phyloP scores from a whole-genome alignment of 2,888 invertebrate species.

The Dysmachus trigonus region DNA sequence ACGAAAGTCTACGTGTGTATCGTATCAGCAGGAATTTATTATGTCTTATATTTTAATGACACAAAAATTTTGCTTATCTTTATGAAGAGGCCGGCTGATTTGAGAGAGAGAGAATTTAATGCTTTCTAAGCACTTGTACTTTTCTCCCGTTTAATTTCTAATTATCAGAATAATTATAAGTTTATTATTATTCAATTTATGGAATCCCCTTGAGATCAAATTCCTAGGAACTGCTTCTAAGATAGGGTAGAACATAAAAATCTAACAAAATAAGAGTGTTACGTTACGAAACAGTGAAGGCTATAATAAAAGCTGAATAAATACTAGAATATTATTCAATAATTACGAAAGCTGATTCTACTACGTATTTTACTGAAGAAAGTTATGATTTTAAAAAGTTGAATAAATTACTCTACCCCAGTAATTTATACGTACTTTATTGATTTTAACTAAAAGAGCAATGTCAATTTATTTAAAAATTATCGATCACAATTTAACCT shows the following conservation, averaged over 20 bases:
- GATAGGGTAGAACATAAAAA: neutral
- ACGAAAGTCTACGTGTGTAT: neutral
- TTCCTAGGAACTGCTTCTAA: neutral
- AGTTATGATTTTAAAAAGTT: no score
- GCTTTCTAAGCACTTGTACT: neutral
- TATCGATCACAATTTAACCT: no score
- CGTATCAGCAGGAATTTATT: neutral
- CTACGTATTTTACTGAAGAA: no score
- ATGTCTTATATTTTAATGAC: neutral
- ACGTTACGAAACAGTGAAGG: neutral
- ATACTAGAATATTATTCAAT: no score
- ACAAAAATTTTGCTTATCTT: neutral
- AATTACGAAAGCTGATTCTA: no score
- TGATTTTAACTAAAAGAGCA: no score
- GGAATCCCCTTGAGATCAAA: neutral
- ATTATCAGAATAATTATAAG: neutral
- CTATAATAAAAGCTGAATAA: neutral
- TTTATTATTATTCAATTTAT: neutral
- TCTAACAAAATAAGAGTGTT: neutral
- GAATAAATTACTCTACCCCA: no score
- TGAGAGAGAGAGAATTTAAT: neutral
- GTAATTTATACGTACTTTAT: no score
- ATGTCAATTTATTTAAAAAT: no score
- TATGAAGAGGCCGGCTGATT: neutral
- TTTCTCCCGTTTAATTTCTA: neutral